Evolutionary conservation across 2,797 vertebrate species (phyloP).

Genomic region (Sternotherus odoratus): DNA sequence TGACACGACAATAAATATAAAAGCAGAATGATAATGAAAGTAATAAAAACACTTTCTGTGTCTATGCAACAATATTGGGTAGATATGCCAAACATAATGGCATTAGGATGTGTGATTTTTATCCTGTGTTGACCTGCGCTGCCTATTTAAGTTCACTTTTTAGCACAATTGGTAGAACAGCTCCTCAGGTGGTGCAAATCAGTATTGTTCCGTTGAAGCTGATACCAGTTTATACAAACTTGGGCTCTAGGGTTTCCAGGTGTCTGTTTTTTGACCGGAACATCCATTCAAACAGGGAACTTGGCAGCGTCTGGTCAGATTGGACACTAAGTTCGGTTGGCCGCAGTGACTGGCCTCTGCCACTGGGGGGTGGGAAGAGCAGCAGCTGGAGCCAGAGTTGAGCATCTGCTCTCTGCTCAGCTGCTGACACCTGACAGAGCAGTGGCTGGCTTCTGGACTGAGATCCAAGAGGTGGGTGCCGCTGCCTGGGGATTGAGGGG

Average conservation of each 20-base stretch:
- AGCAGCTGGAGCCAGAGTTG: too few species aligned
- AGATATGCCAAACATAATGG: neutral
- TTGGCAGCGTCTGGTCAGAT: too few species aligned
- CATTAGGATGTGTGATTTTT: neutral
- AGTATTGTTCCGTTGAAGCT: neutral
- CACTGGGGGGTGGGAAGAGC: too few species aligned
- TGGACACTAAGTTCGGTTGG: too few species aligned
- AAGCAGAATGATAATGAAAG: neutral
- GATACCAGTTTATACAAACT: neutral
- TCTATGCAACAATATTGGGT: neutral
- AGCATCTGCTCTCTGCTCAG: too few species aligned
- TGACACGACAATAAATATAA: neutral
- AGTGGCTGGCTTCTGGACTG: too few species aligned
- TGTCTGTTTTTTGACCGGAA: too few species aligned
- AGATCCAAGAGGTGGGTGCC: too few species aligned
- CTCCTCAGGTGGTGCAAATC: neutral
- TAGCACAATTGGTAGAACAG: neutral
- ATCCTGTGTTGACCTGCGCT: neutral
- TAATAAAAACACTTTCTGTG: neutral
- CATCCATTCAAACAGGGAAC: too few species aligned
- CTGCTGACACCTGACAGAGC: too few species aligned
- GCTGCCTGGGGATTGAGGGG: too few species aligned
- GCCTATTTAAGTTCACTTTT: neutral
- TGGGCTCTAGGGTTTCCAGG: neutral
- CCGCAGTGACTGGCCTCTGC: too few species aligned